Percentiles rank a stretch among this genome's conserved stretches.
These are phyloP conservation scores for Gastrophryne carolinensis DNA, from an alignment of 2,797 vertebrate genomes.

Conservation along the genomic window DNA sequence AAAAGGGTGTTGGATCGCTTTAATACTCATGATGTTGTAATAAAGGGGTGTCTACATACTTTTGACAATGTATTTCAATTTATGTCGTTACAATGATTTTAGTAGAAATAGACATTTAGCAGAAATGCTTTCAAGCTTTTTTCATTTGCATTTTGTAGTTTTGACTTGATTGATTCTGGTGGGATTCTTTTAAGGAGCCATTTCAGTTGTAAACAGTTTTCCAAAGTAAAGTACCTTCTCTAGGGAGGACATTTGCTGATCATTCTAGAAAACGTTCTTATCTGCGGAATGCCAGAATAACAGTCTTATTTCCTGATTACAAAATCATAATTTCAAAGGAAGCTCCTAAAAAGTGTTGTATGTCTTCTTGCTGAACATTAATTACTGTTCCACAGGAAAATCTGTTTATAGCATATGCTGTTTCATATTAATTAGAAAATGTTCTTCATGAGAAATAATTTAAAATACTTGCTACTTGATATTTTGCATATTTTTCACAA, in stretches of 20 bases:
- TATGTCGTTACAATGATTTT: no score
- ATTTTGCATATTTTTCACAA: background rate
- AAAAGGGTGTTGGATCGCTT: no score
- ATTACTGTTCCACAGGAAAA: background rate
- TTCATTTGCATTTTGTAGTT: background rate
- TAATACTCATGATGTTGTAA: no score
- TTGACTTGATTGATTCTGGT: background rate
- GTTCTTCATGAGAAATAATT: background rate
- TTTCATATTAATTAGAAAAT: background rate
- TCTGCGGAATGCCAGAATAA: background rate
- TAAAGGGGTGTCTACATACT: no score
- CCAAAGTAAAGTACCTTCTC: background rate
- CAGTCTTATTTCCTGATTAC: background rate
- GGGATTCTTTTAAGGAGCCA: background rate
- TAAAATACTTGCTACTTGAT: background rate
- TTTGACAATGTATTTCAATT: no score
- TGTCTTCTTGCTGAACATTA: conserved; percentile 2
- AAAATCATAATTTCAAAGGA: background rate
- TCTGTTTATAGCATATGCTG: background rate
- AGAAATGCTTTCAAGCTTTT: background rate
- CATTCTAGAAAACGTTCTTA: background rate
- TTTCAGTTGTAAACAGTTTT: background rate
- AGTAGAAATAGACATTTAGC: no score
- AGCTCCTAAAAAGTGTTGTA: background rate
- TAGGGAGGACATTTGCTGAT: background rate